Evolutionary conservation across 2,888 invertebrate species (phyloP).

Genomic region (Microplitis manilae): DNA sequence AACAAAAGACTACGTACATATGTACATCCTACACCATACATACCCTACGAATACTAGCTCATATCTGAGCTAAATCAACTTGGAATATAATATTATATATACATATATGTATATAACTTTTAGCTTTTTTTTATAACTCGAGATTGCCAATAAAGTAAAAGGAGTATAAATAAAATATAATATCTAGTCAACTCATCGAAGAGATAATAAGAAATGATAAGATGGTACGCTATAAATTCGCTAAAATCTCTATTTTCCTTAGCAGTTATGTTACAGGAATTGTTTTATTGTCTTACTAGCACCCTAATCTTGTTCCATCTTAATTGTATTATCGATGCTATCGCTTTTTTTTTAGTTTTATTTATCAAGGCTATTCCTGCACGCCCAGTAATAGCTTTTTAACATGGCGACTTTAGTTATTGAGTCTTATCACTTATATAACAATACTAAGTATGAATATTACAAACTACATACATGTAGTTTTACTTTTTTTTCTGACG

Average conservation of each 20-base stretch:
- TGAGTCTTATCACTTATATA: neutral
- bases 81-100: neutral
- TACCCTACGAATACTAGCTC: neutral
- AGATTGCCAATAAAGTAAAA: neutral
- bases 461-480: no score
- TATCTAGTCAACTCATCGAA: constrained; percentile 14
- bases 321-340: neutral
- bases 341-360: neutral
- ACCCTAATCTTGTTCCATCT: neutral
- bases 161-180: neutral
- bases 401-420: constrained; percentile 1
- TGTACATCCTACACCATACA: neutral
- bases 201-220: constrained; percentile 20
- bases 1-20: constrained; percentile 49
- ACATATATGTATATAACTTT: neutral
- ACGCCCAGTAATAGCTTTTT: neutral
- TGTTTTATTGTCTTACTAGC: neutral
- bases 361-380: neutral
- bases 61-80: neutral
- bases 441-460: neutral
- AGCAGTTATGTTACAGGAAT: neutral
- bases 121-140: neutral
- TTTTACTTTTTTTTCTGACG: no score
- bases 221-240: neutral
- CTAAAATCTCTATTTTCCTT: neutral